phyloP scores from a whole-genome alignment of 2,113 vertebrate species.

The Caretta caretta region DNA sequence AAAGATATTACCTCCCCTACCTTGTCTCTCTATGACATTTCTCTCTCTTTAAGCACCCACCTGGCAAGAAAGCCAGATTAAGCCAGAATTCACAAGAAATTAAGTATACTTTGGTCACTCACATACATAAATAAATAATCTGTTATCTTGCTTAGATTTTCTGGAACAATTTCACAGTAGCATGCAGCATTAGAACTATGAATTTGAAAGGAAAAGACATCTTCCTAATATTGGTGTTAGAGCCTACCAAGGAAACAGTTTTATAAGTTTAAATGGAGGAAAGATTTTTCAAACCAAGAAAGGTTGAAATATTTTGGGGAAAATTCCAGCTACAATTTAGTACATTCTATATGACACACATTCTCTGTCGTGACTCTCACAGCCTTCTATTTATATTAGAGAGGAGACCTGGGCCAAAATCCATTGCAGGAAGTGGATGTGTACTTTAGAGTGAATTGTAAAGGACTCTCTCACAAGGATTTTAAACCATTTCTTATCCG shows the following conservation, averaged over 20 bases:
- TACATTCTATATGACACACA: neutral
- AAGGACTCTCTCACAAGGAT: neutral
- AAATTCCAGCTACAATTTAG: neutral
- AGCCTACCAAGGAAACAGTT: neutral
- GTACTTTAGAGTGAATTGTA: neutral
- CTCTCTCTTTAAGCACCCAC: neutral
- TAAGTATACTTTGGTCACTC: neutral
- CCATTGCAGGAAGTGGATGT: neutral
- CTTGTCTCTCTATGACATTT: neutral
- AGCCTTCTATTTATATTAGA: neutral
- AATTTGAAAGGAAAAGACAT: neutral
- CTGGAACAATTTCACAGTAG: neutral
- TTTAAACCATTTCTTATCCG: neutral
- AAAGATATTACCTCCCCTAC: neutral
- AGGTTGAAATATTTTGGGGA: neutral
- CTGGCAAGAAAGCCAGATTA: neutral
- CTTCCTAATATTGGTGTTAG: neutral
- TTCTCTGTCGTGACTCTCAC: neutral
- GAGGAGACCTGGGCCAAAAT: neutral
- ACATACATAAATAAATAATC: neutral
- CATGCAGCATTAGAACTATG: neutral
- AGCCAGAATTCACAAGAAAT: neutral
- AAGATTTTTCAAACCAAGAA: neutral
- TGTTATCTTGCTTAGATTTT: neutral
- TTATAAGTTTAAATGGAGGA: neutral